These are phyloP conservation scores for Coendou prehensilis DNA, from an alignment of 2,797 vertebrate genomes.

Conservation along the genomic window DNA sequence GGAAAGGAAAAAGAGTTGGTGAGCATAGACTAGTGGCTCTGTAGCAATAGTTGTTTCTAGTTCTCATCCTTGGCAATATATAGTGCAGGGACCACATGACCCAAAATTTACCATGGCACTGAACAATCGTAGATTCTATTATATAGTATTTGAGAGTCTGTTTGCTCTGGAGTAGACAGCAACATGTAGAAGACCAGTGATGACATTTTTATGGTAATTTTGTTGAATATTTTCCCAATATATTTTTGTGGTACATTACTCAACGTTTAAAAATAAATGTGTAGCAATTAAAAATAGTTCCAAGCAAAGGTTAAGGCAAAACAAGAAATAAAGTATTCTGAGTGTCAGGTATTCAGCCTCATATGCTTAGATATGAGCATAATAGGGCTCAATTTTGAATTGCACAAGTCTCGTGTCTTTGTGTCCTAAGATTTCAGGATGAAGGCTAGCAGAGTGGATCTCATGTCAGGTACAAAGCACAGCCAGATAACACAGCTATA, in stretches of 20 bases:
- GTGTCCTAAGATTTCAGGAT: background rate
- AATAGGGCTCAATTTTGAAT: conserved; percentile 13
- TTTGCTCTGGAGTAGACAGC: background rate
- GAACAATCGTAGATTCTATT: background rate
- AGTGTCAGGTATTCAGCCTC: background rate
- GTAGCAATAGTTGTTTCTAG: background rate
- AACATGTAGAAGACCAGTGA: background rate
- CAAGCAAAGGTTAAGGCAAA: background rate
- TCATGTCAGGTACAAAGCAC: background rate
- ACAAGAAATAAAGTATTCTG: background rate
- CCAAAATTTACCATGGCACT: background rate
- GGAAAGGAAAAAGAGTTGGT: background rate
- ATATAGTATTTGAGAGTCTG: background rate
- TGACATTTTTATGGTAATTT: background rate
- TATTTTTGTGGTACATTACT: background rate
- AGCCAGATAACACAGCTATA: background rate
- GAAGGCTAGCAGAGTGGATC: background rate
- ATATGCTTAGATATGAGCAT: background rate
- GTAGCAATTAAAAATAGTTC: background rate
- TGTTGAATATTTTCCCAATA: background rate
- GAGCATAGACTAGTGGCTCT: background rate
- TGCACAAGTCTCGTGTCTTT: background rate
- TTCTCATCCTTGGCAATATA: background rate
- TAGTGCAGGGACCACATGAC: background rate
- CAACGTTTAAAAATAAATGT: conserved; percentile 39